Base-by-base conservation (phyloP, 2,888 invertebrate species). In the Spodoptera littoralis region DNA sequence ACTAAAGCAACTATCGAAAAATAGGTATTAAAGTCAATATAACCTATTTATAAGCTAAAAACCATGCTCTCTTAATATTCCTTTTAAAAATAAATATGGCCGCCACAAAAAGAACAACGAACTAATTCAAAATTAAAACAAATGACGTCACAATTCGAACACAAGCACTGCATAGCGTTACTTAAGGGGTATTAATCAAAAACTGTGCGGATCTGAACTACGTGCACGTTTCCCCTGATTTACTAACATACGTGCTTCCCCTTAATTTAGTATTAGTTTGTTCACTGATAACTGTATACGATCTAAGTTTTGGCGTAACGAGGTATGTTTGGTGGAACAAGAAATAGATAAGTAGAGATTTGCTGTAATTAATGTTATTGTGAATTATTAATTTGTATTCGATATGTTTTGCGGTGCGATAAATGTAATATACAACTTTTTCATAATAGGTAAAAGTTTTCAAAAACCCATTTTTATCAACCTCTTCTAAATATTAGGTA, bases 171-270 rank as follows among this genome's bases (percentile, higher is more conserved):
- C 50, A 67, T 56, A 65, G 52, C 60, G 49, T 60, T 66, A 63
- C 60, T 46, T 62, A 62, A 64, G 58, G 13, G 57, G 53, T 70
- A 75, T 87, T 82, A 84, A 88, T 88, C 88, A 86, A 85, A 86
- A 85, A 86, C 83, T 84, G 71, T 50, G 76, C 69, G 79, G 82
- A 85, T 84, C 82, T 81, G 76, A 65, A 22, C 63, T 81, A 84
- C 86, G 87, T 86, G 85, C 75, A 56, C 62, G 62, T 43, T 50
- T 65, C 71, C 54, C 59, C 62, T 86, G 82, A 86, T 85, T 85
- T 86, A 84, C 77, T 75, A 67, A 80, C 82, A 81, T 77, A 83
- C 76, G 80, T 82, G 73, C 52, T 53, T 52, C 60, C 50, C 55
- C 79, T 79, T 79, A 79, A 78, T 80, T 79, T 77, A 80, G 77